Percentiles rank a stretch among this genome's conserved stretches.
Conservation (phyloP, 2,113 vertebrate species). For the Ailurus styani region DNA sequence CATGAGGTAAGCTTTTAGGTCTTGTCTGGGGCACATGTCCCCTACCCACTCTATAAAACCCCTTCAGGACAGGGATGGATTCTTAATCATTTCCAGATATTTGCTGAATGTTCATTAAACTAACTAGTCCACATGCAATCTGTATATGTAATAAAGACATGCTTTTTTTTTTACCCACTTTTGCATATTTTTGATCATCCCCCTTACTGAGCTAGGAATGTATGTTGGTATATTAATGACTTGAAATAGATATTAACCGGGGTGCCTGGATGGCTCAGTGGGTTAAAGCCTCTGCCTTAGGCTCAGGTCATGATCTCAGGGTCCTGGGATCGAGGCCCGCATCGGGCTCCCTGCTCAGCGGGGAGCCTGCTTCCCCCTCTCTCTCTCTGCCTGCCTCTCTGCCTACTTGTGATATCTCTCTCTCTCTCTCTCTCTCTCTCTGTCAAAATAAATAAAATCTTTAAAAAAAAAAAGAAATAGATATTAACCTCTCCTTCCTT, state of each 20-base stretch:
- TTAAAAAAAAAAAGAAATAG: no score
- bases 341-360: no score
- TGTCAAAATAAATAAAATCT: no score
- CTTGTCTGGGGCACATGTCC: rapidly evolving
- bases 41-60: not conserved
- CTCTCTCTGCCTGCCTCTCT: no score
- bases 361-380: no score
- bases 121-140: rapidly evolving
- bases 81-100: not conserved
- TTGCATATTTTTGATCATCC: not conserved
- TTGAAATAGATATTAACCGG: not conserved
- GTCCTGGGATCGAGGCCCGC: no score
- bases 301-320: no score
- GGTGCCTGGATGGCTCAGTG: no score
- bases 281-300: no score
- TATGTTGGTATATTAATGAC: not conserved
- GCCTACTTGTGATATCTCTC: no score
- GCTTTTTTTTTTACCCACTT: not conserved
- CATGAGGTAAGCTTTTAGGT: not conserved
- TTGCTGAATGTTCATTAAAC: not conserved
- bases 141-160: not conserved
- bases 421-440: no score
- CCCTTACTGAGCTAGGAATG: not conserved
- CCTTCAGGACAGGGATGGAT: not conserved
- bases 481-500: not conserved